Evolutionary conservation across 1,140 invertebrate species (phyloP).

Genomic region (Callitettix versicolor): DNA sequence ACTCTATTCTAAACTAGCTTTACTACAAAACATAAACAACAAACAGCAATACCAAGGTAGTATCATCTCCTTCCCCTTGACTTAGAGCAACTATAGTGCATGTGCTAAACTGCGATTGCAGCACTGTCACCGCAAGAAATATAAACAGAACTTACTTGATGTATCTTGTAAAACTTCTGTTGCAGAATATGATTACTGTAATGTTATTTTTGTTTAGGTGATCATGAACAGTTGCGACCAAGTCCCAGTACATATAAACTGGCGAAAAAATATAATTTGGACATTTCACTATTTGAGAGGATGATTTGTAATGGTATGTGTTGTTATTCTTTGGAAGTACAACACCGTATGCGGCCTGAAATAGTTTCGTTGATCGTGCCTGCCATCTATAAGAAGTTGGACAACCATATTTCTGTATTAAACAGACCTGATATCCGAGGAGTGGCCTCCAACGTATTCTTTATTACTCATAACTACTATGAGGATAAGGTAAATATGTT

Average conservation of each 20-base stretch:
- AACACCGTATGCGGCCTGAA: conserved; percentile 57
- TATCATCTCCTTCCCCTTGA: too few relatives aligned
- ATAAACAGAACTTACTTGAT: too few relatives aligned
- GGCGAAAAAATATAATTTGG: conserved; percentile 45
- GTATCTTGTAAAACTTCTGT: too few relatives aligned
- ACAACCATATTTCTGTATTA: conserved; percentile 41
- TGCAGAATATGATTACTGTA: too few relatives aligned
- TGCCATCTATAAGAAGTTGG: conserved; percentile 45
- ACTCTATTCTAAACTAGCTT: too few relatives aligned
- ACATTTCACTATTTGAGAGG: conserved; percentile 64
- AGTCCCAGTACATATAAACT: conserved; percentile 46
- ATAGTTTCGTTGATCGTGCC: conserved; percentile 49
- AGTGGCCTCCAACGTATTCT: conserved; percentile 44
- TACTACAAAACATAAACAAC: too few relatives aligned
- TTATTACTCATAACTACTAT: conserved; percentile 43
- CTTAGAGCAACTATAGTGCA: too few relatives aligned
- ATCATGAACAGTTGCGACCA: conserved; percentile 65
- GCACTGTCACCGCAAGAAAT: too few relatives aligned
- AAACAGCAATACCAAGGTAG: too few relatives aligned
- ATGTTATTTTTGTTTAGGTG: conserved; percentile 44
- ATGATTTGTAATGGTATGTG: conserved; percentile 48
- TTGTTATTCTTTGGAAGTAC: conserved; percentile 40
- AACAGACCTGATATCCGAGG: conserved; percentile 39
- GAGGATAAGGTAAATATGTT: conserved; percentile 36
- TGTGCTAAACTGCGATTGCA: too few relatives aligned